Evolutionary conservation across 2,888 invertebrate genomes (phyloP), one percentile per base, ranked within the genome.

Genomic region (Liposcelis brunnea): DNA sequence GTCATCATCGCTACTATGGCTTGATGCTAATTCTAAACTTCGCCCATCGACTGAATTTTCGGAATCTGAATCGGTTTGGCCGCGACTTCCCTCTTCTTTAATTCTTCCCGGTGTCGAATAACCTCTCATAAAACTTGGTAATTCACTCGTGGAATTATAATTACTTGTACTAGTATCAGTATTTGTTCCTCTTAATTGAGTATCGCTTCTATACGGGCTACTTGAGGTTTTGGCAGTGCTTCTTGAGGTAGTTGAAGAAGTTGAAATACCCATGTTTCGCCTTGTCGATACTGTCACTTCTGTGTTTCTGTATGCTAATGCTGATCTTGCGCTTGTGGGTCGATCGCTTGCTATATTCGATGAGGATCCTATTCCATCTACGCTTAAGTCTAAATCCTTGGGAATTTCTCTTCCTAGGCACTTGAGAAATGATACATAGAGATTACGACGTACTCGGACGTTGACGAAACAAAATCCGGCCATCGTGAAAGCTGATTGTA

Each of bases 201-300:
- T 80, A 54, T 87, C 86, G 58, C 86, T 85, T 53, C 81, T 74
- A 59, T 91, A 93, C 8, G 90, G 89, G 61, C 90, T 89, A 21
- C 90, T 89, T 55, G 87, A 84, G 11, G 93, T 93, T 63, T 93
- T 94, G 42, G 86, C 90, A 1, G 93, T 93, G 26, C 91, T 91
- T 51, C 90, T 70, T 1, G 90, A 91, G 0, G 94, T 94, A 1
- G 93, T 94, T 49, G 90, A 90, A 0, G 91, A 90, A 1, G 91
- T 89, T 10, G 93, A 91, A 54, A 94, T 91, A 31, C 93, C 94
- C 50, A 91, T 80, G 60, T 86, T 83, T 42, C 85, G 66, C 52
- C 80, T 63, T 33, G 71, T 68, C 19, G 75, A 72, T 50, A 75
- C 73, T 52, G 45, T 53, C 49, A 49, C 53, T 42, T 74, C 74